A percentile compares a stretch with the other conserved stretches of the same genome.
Conservation (phyloP, 2,113 vertebrate genomes). For the Motacilla tschutschensis region DNA sequence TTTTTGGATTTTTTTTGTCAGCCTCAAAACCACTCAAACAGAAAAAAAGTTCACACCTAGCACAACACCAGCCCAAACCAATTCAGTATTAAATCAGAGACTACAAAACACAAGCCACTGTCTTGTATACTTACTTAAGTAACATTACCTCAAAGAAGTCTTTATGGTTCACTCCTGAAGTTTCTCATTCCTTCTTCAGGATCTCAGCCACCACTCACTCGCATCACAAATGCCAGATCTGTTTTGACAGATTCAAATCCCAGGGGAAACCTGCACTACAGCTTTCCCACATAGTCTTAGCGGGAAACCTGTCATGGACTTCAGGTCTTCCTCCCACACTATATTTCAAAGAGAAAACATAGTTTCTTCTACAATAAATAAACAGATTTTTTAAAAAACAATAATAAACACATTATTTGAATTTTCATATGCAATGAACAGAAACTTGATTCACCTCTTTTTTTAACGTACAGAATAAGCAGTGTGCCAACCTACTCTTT, state of each 20-base stretch:
- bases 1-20: background rate
- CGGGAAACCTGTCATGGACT: background rate
- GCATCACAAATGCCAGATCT: background rate
- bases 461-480: background rate
- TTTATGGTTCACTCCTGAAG: background rate
- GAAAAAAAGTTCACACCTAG: background rate
- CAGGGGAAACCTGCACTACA: background rate
- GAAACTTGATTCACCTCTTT: background rate
- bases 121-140: background rate
- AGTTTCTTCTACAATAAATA: background rate
- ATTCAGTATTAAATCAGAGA: background rate
- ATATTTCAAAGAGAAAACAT: background rate
- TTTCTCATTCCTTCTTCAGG: background rate
- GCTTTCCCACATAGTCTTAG: background rate
- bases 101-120: background rate
- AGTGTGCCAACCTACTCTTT: background rate
- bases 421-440: fast-evolving
- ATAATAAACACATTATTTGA: background rate
- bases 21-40: background rate
- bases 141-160: background rate
- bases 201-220: background rate
- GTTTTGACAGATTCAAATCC: background rate
- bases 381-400: background rate
- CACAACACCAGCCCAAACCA: background rate
- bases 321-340: background rate